Conservation (phyloP, 2,888 invertebrate genomes). For the Tineola bisselliella region DNA sequence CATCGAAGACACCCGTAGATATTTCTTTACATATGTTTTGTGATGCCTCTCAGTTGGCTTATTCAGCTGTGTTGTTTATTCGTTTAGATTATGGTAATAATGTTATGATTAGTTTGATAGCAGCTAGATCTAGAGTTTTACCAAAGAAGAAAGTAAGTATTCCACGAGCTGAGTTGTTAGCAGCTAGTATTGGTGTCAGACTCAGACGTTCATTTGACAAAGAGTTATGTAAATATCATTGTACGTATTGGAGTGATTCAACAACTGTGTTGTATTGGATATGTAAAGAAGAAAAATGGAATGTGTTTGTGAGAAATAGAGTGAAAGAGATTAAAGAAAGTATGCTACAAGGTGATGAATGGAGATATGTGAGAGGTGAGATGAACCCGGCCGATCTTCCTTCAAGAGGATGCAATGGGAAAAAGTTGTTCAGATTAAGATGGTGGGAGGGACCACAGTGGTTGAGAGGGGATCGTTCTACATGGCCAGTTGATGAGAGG, state of each 20-base stretch:
- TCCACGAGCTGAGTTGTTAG: constrained; percentile 10
- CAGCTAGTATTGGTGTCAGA: constrained; percentile 2
- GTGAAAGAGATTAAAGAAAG: constrained; percentile 12
- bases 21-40: neutral
- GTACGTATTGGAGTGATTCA: neutral
- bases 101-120: neutral
- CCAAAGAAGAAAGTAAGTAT: constrained; percentile 4
- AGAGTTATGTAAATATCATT: neutral
- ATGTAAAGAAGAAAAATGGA: neutral
- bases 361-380: constrained; percentile 8
- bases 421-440: neutral
- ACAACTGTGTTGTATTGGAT: neutral
- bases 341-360: neutral
- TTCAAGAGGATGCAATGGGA: constrained; percentile 12
- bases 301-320: constrained; percentile 14
- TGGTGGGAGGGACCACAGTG: constrained; percentile 14
- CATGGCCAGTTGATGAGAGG: neutral
- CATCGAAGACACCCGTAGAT: neutral
- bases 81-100: neutral
- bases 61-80: constrained; percentile 5
- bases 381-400: constrained; percentile 14
- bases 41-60: neutral
- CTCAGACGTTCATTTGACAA: neutral
- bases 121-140: constrained; percentile 1
- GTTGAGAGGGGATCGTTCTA: neutral